These are phyloP conservation scores for Festucalex cinctus DNA, from an alignment of 2,113 vertebrate genomes.

Conservation along the genomic window DNA sequence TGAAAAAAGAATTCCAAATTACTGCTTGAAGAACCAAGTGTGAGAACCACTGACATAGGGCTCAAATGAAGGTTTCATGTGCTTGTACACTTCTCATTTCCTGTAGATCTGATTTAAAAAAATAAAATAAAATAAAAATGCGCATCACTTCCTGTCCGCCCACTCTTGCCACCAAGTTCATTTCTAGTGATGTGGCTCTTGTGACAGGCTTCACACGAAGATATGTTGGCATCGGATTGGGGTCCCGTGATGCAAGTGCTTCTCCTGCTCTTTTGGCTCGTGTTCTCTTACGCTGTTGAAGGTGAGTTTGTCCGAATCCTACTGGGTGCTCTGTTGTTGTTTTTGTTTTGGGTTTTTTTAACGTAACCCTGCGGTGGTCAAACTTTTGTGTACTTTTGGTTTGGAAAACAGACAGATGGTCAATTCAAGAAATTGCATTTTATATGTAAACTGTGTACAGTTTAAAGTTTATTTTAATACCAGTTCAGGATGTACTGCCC, in stretches of 20 bases:
- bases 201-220: background rate
- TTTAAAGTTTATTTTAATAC: too few species aligned
- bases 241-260: background rate
- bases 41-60: background rate
- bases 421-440: background rate
- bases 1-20: too few species aligned
- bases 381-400: background rate
- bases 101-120: background rate
- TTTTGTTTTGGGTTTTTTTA: too few species aligned
- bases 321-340: too few species aligned
- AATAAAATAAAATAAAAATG: background rate
- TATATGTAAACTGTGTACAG: background rate
- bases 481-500: too few species aligned
- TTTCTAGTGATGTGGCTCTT: background rate
- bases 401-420: background rate
- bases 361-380: too few species aligned
- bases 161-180: background rate
- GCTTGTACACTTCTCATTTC: background rate
- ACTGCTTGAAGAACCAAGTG: background rate
- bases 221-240: background rate
- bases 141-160: background rate
- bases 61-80: background rate
- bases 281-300: background rate
- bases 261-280: background rate
- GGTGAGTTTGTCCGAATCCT: slow-evolving; percentile 1